Conservation (phyloP, 2,888 invertebrate genomes). For the Plagiodera versicolora region DNA sequence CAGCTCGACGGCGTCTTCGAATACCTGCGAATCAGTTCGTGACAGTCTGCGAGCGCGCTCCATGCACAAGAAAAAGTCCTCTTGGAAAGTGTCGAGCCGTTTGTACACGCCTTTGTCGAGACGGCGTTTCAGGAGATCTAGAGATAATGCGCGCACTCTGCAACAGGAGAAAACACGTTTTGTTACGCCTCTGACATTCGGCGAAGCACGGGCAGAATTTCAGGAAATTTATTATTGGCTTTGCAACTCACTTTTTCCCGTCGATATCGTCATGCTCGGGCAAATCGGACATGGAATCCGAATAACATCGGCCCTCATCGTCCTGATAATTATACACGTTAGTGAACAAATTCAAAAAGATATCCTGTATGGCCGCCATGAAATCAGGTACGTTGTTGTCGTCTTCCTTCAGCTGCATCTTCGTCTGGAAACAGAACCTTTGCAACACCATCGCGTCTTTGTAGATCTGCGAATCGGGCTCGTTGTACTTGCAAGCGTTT, state of each 20-base stretch:
- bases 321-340: constrained; percentile 95
- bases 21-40: constrained; percentile 86
- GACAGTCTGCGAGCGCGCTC: constrained; percentile 86
- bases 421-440: constrained; percentile 88
- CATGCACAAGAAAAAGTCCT: constrained; percentile 92
- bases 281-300: constrained; percentile 93
- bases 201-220: not conserved
- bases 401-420: constrained; percentile 78
- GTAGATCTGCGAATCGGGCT: constrained; percentile 96
- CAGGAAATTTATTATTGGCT: not conserved
- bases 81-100: constrained; percentile 92
- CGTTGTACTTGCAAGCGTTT: constrained; percentile 96
- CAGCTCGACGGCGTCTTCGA: constrained; percentile 93
- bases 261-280: constrained; percentile 83
- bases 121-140: constrained; percentile 91
- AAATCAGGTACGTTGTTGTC: constrained; percentile 90
- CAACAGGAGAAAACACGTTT: constrained; percentile 30
- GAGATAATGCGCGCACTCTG: constrained; percentile 80
- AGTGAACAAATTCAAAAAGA: constrained; percentile 88
- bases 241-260: constrained; percentile 62
- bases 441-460: constrained; percentile 95
- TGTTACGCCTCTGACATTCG: too few relatives aligned
- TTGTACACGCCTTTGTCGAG: constrained; percentile 91
- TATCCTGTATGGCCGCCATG: constrained; percentile 83
- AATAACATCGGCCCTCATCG: constrained; percentile 93